Evolutionary conservation across 2,113 vertebrate genomes (phyloP), one percentile per base, ranked within the genome.

Genomic region (Elaphurus davidianus): DNA sequence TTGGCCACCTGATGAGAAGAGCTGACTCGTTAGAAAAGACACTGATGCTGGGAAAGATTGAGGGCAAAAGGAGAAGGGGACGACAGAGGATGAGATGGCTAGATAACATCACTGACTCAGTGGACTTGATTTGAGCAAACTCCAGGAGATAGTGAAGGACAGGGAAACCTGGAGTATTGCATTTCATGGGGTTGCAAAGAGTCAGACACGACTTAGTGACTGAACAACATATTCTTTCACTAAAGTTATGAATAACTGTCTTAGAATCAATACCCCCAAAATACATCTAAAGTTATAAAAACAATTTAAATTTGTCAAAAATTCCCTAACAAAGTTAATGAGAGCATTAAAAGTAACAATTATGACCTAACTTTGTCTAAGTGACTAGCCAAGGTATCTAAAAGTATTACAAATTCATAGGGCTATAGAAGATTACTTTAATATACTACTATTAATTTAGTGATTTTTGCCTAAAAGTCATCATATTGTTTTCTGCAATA

Each of bases 401-500:
- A 43, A 74, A 86, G 71, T 82, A 85, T 85, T 91, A 87, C 86
- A 97, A 92, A 92, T 91, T 67, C 43, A 90, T 25, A 94, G 36
- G 33, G 23, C 23, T 64, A 19, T 14, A 81, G 90, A n/a, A 47
- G 3, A 93, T 87, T 96, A 97, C 83, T 84, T 43, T 93, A n/a
- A 95, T 74, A 33, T 0, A 36, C 81, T 71, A 59, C 5, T 59
- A 95, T 91, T n/a, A 60, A 86, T 50, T 92, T 74, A 45, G 27
- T 57, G 47, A 71, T 62, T 76, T 27, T 27, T 40, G 4, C 52
- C 62, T 94, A 84, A 96, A 94, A 82, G 59, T 23, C 92, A 84
- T 78, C 54, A 59, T 95, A 21, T 83, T 79, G 2, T 90, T 95
- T 94, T 87, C 93, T 94, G 14, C 95, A 97, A 92, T 84, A 83